Evolutionary conservation across 2,888 invertebrate genomes (phyloP).

Genomic region (Halictus quadricinctus): DNA sequence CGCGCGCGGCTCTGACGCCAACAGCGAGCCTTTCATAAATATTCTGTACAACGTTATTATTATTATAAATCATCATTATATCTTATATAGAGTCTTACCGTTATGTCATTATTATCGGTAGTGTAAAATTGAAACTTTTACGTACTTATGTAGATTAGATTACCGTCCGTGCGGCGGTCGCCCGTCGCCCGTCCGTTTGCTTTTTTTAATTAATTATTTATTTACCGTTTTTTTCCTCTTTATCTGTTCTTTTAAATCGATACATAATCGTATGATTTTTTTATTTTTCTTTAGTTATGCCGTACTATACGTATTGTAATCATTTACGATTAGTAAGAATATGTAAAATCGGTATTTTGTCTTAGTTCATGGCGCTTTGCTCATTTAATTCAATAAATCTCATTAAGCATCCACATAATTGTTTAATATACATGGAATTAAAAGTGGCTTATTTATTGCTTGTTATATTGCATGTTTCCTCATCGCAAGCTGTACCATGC

Average conservation of each 20-base stretch:
- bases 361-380: conserved; percentile 71
- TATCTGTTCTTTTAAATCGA: conserved; percentile 76
- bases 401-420: conserved; percentile 81
- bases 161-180: conserved; percentile 73
- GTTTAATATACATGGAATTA: conserved; percentile 81
- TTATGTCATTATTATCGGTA: conserved; percentile 82
- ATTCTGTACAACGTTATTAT: conserved; percentile 82
- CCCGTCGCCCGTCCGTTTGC: conserved; percentile 60
- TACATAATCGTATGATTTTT: conserved; percentile 79
- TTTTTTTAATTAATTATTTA: conserved; percentile 60
- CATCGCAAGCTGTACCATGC: conserved; percentile 74
- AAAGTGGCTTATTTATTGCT: conserved; percentile 82
- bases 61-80: conserved; percentile 81
- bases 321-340: conserved; percentile 82
- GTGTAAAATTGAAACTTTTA: conserved; percentile 82
- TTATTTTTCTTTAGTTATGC: conserved; percentile 70
- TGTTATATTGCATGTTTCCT: conserved; percentile 81
- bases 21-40: conserved; percentile 81
- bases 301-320: conserved; percentile 80
- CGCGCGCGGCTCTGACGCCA: conserved; percentile 77
- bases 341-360: conserved; percentile 82
- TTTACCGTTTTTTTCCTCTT: conserved; percentile 71
- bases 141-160: conserved; percentile 80
- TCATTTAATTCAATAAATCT: conserved; percentile 80
- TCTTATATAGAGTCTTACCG: conserved; percentile 80